A percentile compares a stretch with the other conserved stretches of the same genome.
Conservation (phyloP, 1,140 invertebrate species). For the Heliothis subflexa region DNA sequence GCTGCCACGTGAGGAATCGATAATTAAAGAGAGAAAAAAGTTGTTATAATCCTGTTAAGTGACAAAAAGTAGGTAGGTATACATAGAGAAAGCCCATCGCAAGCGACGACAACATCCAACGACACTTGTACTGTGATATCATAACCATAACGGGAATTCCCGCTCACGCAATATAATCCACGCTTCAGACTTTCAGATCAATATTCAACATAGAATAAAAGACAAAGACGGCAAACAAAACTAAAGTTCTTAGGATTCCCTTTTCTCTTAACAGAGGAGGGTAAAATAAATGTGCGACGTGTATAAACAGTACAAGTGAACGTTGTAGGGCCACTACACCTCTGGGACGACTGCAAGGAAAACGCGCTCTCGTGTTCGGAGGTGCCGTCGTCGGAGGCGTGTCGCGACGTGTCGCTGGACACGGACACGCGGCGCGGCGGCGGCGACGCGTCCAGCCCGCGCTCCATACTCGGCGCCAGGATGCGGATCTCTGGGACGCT, state of each 20-base stretch:
- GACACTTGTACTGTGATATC: slow-evolving; percentile 58
- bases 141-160: too few species aligned
- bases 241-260: too few species aligned
- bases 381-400: slow-evolving; percentile 72
- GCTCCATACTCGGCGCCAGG: slow-evolving; percentile 91
- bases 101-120: slow-evolving; percentile 65
- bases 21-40: slow-evolving; percentile 9
- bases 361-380: slow-evolving; percentile 83
- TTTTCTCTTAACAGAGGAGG: too few species aligned
- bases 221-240: too few species aligned
- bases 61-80: slow-evolving; percentile 53
- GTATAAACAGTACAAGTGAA: slow-evolving; percentile 53
- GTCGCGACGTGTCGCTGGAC: slow-evolving; percentile 57
- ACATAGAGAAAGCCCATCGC: slow-evolving; percentile 60
- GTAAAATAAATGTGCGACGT: not conserved
- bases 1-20: slow-evolving; percentile 54
- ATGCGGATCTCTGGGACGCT: slow-evolving; percentile 91
- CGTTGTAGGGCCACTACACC: slow-evolving; percentile 64
- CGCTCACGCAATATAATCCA: too few species aligned
- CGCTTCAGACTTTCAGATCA: too few species aligned
- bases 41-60: not conserved
- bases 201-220: too few species aligned
- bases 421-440: slow-evolving; percentile 60
- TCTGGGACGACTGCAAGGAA: slow-evolving; percentile 79
- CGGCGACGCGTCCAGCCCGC: slow-evolving; percentile 88